phyloP scores from a whole-genome alignment of 2,888 invertebrate genomes.

The Melanostoma mellinum region DNA sequence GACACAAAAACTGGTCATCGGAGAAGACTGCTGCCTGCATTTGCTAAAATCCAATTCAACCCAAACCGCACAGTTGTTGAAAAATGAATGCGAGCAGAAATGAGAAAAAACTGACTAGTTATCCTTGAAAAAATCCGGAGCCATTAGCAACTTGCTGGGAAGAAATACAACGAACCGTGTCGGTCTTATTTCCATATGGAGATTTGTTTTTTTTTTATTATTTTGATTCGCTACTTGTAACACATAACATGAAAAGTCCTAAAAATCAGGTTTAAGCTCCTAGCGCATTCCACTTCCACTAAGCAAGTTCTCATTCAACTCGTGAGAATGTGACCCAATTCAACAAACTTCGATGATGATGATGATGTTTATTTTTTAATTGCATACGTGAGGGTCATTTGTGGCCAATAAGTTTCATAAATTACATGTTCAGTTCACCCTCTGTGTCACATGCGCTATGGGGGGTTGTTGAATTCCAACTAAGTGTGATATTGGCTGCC shows the following conservation, averaged over 20 bases:
- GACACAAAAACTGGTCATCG: background rate
- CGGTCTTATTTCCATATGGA: conserved; percentile 32
- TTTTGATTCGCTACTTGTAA: conserved; percentile 4
- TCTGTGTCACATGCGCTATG: conserved; percentile 28
- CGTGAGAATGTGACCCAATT: conserved; percentile 59
- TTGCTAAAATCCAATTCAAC: conserved; percentile 1
- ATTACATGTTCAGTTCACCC: conserved; percentile 54
- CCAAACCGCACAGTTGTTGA: conserved; percentile 17
- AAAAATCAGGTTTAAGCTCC: conserved; percentile 50
- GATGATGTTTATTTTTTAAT: conserved; percentile 16
- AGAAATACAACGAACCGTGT: conserved; percentile 22
- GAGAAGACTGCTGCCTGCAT: background rate
- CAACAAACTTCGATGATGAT: conserved; percentile 9
- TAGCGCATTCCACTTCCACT: conserved; percentile 38
- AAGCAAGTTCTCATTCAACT: conserved; percentile 41
- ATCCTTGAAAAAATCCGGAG: conserved; percentile 56
- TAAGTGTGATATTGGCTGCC: background rate
- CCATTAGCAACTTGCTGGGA: conserved; percentile 40
- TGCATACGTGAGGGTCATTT: conserved; percentile 31
- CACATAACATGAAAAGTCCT: conserved; percentile 15
- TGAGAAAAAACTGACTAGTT: conserved; percentile 40
- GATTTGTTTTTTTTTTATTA: conserved; percentile 20
- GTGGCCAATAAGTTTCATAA: conserved; percentile 50
- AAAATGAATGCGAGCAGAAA: conserved; percentile 27
- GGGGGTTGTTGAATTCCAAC: conserved; percentile 55